These are phyloP conservation scores for Sebastiscus tertius DNA, from an alignment of 2,797 vertebrate species.

Conservation along the genomic window DNA sequence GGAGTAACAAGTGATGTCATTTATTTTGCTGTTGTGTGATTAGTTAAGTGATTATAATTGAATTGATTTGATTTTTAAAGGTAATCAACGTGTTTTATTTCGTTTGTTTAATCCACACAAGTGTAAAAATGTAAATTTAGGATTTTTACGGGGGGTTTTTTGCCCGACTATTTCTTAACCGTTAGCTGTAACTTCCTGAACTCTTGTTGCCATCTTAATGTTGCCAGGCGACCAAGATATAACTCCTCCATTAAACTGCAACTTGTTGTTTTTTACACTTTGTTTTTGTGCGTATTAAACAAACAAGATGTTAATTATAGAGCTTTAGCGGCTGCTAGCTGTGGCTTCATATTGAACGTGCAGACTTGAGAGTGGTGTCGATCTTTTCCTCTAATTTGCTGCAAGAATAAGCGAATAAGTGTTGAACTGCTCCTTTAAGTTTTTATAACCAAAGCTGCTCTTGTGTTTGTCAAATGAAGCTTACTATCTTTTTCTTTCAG, in stretches of 20 bases:
- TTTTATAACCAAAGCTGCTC: neutral
- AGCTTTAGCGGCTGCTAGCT: no score
- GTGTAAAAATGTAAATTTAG: neutral
- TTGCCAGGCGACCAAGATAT: neutral
- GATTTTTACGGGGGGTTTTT: neutral
- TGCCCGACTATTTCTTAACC: neutral
- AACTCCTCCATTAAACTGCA: no score
- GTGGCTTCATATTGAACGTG: neutral
- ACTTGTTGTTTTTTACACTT: no score
- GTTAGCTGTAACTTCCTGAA: neutral
- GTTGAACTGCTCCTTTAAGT: neutral
- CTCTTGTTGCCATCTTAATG: neutral
- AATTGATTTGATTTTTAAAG: neutral
- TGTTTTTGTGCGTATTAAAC: no score
- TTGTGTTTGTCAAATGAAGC: neutral
- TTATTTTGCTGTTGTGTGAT: neutral
- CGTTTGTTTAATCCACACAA: neutral
- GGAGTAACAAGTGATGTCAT: neutral
- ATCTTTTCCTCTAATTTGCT: neutral
- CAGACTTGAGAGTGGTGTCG: neutral
- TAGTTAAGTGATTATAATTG: neutral
- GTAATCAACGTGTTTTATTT: neutral
- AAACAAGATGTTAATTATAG: neutral
- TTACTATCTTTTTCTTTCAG: conserved; percentile 42
- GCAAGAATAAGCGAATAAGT: neutral